These are phyloP conservation scores for Propithecus deckenii DNA, from an alignment of 2,797 vertebrate species.

Conservation along the genomic window DNA sequence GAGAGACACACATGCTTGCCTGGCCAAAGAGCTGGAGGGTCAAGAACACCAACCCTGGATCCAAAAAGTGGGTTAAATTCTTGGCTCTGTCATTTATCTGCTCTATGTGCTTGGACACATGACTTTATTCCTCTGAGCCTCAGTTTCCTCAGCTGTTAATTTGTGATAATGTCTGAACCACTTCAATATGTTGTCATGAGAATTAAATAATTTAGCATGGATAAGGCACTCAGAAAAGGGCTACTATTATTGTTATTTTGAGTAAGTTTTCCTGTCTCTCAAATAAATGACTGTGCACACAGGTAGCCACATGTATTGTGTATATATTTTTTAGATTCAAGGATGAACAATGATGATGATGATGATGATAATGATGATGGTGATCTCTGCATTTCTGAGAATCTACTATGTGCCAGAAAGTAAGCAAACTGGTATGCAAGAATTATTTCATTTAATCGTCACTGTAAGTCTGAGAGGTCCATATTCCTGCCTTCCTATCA, in stretches of 20 bases:
- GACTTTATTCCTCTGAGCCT: background rate
- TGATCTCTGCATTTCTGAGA: background rate
- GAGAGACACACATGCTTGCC: accelerated
- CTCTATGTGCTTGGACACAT: background rate
- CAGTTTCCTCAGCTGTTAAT: background rate
- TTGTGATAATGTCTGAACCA: background rate
- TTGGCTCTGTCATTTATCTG: background rate
- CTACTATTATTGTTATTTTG: background rate
- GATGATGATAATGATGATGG: too few species aligned
- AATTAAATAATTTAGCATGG: background rate
- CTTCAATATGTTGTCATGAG: background rate
- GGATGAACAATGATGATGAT: background rate
- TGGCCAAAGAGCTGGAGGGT: background rate
- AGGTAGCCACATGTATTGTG: background rate
- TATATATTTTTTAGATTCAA: background rate
- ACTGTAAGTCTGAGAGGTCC: background rate
- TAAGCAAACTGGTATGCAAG: background rate
- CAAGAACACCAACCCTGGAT: too few species aligned
- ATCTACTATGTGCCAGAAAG: accelerated
- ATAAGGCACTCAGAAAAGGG: background rate
- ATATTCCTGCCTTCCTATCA: background rate
- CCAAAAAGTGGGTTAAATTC: background rate
- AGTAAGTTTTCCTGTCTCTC: background rate
- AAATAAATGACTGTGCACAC: background rate
- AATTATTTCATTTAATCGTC: too few species aligned